A percentile compares a stretch with the other conserved stretches of the same genome.
Conservation (phyloP, 1,140 invertebrate genomes). For the Bombus affinis region DNA sequence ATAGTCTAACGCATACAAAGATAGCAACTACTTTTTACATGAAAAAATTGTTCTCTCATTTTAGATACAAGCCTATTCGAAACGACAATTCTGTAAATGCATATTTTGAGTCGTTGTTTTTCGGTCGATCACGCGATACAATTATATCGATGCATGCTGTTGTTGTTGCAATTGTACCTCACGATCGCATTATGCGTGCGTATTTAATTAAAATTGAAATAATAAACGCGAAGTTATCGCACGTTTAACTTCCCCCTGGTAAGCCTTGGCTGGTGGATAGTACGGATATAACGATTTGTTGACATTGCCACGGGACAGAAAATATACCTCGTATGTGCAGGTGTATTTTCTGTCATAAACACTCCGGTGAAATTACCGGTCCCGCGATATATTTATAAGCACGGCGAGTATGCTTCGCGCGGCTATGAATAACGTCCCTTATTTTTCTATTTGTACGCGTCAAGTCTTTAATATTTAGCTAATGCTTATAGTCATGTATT, state of each 20-base stretch:
- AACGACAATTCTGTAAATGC: too few relatives aligned
- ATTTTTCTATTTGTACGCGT: conserved; percentile 1
- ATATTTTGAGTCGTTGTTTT: too few relatives aligned
- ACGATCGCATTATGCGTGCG: too few relatives aligned
- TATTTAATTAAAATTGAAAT: conserved; percentile 6
- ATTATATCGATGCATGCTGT: too few relatives aligned
- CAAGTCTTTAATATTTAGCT: conserved; percentile 13
- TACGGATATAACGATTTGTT: conserved; percentile 25
- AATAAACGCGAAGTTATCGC: too few relatives aligned
- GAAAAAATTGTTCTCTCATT: too few relatives aligned
- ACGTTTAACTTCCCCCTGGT: background rate
- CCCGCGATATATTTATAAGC: conserved; percentile 59
- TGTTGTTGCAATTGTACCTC: background rate
- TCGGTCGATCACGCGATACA: too few relatives aligned
- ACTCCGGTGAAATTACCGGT: conserved; percentile 40
- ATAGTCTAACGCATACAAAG: too few relatives aligned
- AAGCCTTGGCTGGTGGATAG: background rate
- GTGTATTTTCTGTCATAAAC: conserved; percentile 45
- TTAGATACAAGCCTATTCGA: too few relatives aligned
- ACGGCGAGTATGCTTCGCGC: background rate
- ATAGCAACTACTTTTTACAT: too few relatives aligned
- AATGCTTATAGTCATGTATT: background rate
- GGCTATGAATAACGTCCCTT: conserved; percentile 56
- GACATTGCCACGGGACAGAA: conserved; percentile 9
- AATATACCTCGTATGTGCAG: background rate